Evolutionary conservation across 2,797 vertebrate species (phyloP), one percentile per base, ranked within the genome.

Genomic region (Oophaga sylvatica): DNA sequence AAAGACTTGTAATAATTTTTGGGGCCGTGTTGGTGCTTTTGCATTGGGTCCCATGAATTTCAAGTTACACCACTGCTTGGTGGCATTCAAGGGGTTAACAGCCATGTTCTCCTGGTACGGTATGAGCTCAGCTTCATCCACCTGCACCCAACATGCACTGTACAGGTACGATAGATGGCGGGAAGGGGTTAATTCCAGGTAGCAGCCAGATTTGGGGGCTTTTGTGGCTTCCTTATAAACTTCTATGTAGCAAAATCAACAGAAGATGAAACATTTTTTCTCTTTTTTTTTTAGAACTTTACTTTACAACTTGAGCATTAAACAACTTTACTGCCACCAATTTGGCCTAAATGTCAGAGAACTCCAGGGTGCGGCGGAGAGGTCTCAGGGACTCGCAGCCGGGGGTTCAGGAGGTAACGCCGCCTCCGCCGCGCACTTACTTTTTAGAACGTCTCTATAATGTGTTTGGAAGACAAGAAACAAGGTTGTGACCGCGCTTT

Each of bases 401-500:
- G 59, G 19, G 68, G 62, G 84, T 86, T 89, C 80, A 89, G 76
- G 77, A 83, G 80, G 84, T 77, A 86, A 86, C 80, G 82, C 29
- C 71, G 31, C 53, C 75, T 81, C 45, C 22, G 77, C 62, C 10
- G 70, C 20, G 29, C 60, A 31, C 73, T 71, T 53, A 77, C 73
- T 62, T 82, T 88, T 86, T 86, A 89, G 83, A 79, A n/a, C 22
- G 65, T 79, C 16, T 41, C 71, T 45, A 79, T 83, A 70, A 86
- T 83, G 83, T 77, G 35, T 65, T 83, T 77, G 60, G 80, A 85
- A 86, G 76, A 79, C 57, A 67, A 53, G 60, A 88, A 92, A 92
- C 90, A 88, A 91, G 85, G 85, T 91, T 87, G 0, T 90, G 86
- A 75, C 86, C 84, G 87, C 89, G 90, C 91, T 91, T 92, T 91